Evolutionary conservation across 2,113 vertebrate genomes (phyloP).

Genomic region (Periophthalmodon schlosseri): DNA sequence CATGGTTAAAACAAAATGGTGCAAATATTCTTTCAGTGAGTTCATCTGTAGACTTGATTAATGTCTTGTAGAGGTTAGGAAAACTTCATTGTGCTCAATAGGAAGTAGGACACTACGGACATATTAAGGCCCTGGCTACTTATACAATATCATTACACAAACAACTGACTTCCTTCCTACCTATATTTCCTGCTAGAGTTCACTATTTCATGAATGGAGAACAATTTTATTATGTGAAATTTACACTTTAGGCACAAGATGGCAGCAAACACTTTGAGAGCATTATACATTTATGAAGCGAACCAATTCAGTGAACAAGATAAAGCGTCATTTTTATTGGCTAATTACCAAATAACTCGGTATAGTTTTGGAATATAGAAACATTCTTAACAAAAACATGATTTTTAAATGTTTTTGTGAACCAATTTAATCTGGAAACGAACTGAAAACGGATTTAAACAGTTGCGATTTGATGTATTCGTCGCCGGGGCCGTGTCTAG

Average conservation of each 20-base stretch:
- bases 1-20: neutral
- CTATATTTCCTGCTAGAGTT: neutral
- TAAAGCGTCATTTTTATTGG: neutral
- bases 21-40: neutral
- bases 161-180: neutral
- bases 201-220: neutral
- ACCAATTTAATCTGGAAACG: neutral
- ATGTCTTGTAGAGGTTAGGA: conserved; percentile 5
- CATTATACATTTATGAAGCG: neutral
- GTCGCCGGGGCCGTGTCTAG: neutral
- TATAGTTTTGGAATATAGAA: too few species aligned
- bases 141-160: neutral
- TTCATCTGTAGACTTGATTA: conserved; percentile 11
- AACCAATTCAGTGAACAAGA: neutral
- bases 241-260: neutral
- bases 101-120: neutral
- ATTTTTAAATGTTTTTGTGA: too few species aligned
- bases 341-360: neutral
- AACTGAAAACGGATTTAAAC: neutral
- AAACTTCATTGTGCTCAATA: neutral
- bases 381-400: too few species aligned
- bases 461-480: neutral
- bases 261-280: neutral
- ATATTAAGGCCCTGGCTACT: neutral
- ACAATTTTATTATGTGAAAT: too few species aligned